A percentile compares a stretch with the other conserved stretches of the same genome.
Conservation (phyloP, 2,113 vertebrate genomes). For the Tragelaphus imberbis region DNA sequence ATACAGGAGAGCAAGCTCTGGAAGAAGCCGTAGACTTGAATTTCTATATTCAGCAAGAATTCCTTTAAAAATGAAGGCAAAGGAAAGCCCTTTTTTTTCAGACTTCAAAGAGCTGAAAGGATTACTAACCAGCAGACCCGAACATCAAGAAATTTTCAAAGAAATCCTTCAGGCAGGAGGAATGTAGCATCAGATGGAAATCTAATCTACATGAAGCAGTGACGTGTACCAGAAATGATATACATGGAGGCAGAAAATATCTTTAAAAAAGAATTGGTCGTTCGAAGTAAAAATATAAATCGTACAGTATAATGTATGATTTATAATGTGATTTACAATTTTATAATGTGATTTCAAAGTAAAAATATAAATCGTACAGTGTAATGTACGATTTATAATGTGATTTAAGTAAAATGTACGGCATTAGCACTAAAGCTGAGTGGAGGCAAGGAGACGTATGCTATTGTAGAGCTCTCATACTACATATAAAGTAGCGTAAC, state of each 20-base stretch:
- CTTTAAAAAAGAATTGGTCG: not conserved
- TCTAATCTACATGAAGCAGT: not conserved
- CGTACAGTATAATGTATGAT: not conserved
- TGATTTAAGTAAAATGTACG: not conserved
- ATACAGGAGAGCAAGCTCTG: not conserved
- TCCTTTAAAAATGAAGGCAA: not conserved
- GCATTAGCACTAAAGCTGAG: not conserved
- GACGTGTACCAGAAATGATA: not conserved
- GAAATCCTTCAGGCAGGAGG: not conserved
- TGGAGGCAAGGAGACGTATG: not conserved
- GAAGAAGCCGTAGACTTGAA: not conserved
- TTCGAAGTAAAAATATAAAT: not conserved
- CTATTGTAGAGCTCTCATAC: fast-evolving
- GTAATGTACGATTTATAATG: no score
- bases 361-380: no score
- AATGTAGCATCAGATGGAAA: not conserved
- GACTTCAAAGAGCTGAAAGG: not conserved
- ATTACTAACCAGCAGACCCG: not conserved
- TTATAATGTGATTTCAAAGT: no score
- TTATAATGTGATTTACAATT: not conserved
- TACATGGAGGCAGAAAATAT: no score
- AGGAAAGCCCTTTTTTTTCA: not conserved
- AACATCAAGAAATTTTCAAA: not conserved
- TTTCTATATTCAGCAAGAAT: not conserved
- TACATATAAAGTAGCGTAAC: fast-evolving